These are phyloP conservation scores for Enteromius thamalakanensis DNA, from an alignment of 2,797 vertebrate species.

Conservation along the genomic window DNA sequence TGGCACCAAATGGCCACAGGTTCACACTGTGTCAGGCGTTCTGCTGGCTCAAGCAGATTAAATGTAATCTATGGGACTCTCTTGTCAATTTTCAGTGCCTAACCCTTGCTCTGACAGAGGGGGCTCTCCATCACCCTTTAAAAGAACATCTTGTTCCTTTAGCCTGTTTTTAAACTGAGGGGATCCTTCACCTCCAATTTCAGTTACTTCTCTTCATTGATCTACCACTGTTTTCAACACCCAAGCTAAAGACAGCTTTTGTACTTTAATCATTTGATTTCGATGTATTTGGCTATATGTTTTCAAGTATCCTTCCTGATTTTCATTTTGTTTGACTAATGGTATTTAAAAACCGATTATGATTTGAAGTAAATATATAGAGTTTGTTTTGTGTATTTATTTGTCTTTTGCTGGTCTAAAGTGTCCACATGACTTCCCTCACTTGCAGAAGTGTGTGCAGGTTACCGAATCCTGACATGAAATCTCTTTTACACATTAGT, in stretches of 20 bases:
- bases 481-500: neutral
- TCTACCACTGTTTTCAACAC: constrained; percentile 49
- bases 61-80: constrained; percentile 39
- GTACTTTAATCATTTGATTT: constrained; percentile 27
- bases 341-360: constrained; percentile 45
- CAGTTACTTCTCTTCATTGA: constrained; percentile 49
- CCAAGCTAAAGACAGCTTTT: constrained; percentile 23
- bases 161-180: constrained; percentile 38
- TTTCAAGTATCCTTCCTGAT: constrained; percentile 39
- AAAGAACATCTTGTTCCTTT: constrained; percentile 49
- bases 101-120: constrained; percentile 52
- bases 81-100: constrained; percentile 69
- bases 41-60: constrained; percentile 33
- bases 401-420: constrained; percentile 30
- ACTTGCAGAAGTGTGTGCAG: constrained; percentile 3
- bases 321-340: constrained; percentile 44
- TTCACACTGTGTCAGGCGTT: constrained; percentile 30
- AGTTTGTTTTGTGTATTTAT: constrained; percentile 36
- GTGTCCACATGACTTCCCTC: neutral
- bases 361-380: constrained; percentile 13
- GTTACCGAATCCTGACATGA: neutral
- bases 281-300: constrained; percentile 28
- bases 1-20: constrained; percentile 19
- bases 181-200: constrained; percentile 33
- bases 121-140: constrained; percentile 47